These are phyloP conservation scores for Taurulus bubalis DNA, from an alignment of 2,113 vertebrate species.

Conservation along the genomic window DNA sequence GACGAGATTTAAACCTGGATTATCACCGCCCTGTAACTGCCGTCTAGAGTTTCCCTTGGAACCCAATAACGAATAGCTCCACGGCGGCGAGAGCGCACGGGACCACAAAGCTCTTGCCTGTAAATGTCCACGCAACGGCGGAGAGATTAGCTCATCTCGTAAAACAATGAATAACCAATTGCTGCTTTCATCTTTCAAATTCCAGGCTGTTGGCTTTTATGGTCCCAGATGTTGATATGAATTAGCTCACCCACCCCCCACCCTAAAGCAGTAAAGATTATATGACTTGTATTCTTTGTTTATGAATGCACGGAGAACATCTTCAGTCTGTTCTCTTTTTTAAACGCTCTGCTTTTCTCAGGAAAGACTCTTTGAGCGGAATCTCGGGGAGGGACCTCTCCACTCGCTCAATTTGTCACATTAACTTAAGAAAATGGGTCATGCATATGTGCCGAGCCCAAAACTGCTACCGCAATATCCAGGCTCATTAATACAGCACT, in stretches of 20 bases:
- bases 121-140: constrained; percentile 54
- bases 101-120: constrained; percentile 43
- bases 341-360: constrained; percentile 27
- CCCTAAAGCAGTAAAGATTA: constrained; percentile 60
- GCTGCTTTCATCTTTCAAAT: constrained; percentile 70
- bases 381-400: constrained; percentile 15
- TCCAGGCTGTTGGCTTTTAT: constrained; percentile 66
- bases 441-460: constrained; percentile 62
- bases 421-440: constrained; percentile 58
- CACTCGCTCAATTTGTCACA: constrained; percentile 53
- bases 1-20: constrained; percentile 63
- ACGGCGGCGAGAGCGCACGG: constrained; percentile 18
- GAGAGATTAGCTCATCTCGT: constrained; percentile 68
- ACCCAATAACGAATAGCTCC: constrained; percentile 48
- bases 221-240: constrained; percentile 66
- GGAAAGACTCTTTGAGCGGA: constrained; percentile 10
- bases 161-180: constrained; percentile 77
- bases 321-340: constrained; percentile 40
- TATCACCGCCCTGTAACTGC: constrained; percentile 59
- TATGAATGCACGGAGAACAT: constrained; percentile 53
- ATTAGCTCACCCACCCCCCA: constrained; percentile 41
- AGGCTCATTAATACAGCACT: constrained; percentile 66
- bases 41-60: constrained; percentile 42
- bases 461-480: constrained; percentile 46
- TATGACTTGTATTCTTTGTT: constrained; percentile 63